Evolutionary conservation across 2,797 vertebrate genomes (phyloP).

Genomic region (Enteromius unitaeniatus): DNA sequence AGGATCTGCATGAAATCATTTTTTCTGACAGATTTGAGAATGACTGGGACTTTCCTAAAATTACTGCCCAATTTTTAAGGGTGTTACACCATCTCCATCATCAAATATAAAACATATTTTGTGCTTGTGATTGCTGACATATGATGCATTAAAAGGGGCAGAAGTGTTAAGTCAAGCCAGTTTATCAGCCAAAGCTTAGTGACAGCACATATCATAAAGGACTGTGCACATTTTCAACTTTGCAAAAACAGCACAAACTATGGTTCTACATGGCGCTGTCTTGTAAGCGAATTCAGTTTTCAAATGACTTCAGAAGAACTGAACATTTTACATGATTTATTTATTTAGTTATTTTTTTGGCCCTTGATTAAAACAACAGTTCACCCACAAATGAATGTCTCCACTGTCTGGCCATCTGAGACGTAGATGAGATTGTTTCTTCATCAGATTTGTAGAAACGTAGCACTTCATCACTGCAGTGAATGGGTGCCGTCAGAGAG

Average conservation of each 20-base stretch:
- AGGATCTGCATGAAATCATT: neutral
- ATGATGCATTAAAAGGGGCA: neutral
- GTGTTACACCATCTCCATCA: neutral
- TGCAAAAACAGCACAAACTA: neutral
- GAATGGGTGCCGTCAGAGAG: neutral
- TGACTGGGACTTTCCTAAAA: neutral
- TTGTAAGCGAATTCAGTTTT: neutral
- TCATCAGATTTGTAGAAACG: too few relatives aligned
- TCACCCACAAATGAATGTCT: neutral
- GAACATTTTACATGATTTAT: neutral
- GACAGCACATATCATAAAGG: neutral
- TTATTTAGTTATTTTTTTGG: neutral
- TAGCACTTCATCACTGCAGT: neutral
- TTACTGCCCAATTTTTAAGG: slow-evolving; percentile 15
- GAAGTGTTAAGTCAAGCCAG: neutral
- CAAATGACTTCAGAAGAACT: neutral
- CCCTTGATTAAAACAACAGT: neutral
- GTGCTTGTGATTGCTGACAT: neutral
- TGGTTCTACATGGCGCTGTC: neutral
- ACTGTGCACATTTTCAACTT: neutral
- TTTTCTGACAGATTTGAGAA: neutral
- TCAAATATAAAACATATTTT: neutral
- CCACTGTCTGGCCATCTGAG: neutral
- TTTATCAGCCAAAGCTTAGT: neutral
- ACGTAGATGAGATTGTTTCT: too few relatives aligned